phyloP scores from a whole-genome alignment of 2,113 vertebrate species.

The Odocoileus hemionus region DNA sequence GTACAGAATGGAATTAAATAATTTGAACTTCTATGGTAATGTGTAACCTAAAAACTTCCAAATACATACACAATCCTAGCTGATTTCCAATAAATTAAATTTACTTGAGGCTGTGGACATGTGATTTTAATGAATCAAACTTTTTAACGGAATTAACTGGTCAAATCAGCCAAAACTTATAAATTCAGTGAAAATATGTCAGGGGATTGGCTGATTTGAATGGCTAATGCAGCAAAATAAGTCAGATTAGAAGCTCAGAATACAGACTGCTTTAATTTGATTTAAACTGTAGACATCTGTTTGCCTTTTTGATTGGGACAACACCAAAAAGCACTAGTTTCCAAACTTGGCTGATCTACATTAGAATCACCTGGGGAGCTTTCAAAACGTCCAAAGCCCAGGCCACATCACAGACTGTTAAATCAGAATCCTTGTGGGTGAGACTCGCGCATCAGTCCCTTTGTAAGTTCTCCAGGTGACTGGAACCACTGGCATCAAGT shows the following conservation, averaged over 20 bases:
- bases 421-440: not conserved
- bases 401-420: not conserved
- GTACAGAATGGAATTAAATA: not conserved
- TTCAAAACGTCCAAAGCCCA: not conserved
- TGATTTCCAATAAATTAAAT: not conserved
- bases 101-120: not conserved
- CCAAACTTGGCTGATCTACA: not conserved
- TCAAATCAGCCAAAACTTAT: conserved; percentile 5
- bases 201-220: not conserved
- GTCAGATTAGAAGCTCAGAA: not conserved
- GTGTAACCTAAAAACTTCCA: not conserved
- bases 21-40: not conserved
- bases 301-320: not conserved
- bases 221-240: not conserved
- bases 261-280: not conserved
- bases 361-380: not conserved
- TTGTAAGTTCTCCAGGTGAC: not conserved
- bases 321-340: not conserved
- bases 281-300: not conserved
- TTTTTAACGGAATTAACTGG: not conserved
- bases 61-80: not conserved
- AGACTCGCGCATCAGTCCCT: not conserved
- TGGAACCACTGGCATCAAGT: not conserved
- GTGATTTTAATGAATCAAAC: conserved; percentile 11
- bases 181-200: not conserved